Evolutionary conservation across 2,888 invertebrate species (phyloP).

Genomic region (Seladonia tumulorum): DNA sequence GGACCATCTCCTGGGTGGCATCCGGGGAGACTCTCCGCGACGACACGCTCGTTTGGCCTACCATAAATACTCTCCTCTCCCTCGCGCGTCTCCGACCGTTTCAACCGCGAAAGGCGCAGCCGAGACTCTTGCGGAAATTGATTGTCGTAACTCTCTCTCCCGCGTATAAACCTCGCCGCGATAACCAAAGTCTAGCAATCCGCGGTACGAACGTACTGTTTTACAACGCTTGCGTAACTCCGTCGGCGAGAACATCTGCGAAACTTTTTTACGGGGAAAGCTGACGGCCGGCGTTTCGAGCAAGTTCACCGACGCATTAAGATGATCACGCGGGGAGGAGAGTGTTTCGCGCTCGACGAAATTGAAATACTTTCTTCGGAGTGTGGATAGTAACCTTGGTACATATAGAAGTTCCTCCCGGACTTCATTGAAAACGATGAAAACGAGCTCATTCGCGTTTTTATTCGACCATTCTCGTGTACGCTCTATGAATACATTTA

Average conservation of each 20-base stretch:
- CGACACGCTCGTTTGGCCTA: constrained; percentile 71
- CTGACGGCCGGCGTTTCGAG: neutral
- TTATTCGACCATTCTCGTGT: neutral
- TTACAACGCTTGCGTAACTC: constrained; percentile 2
- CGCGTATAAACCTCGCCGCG: constrained; percentile 51
- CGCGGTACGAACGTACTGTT: neutral
- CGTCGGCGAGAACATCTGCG: neutral
- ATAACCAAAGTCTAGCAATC: constrained; percentile 30
- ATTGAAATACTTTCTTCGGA: constrained; percentile 2
- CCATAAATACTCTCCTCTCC: constrained; percentile 74
- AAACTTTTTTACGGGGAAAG: neutral
- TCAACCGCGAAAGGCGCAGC: constrained; percentile 43
- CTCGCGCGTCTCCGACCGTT: constrained; percentile 44
- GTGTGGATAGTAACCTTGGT: neutral
- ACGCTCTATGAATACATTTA: neutral
- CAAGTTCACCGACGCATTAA: neutral
- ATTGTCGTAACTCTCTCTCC: constrained; percentile 64
- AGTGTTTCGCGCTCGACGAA: neutral
- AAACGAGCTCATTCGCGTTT: too few relatives aligned
- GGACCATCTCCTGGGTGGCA: constrained; percentile 79
- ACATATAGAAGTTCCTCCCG: neutral
- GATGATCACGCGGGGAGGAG: neutral
- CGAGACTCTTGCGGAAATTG: constrained; percentile 64
- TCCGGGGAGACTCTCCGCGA: constrained; percentile 63
- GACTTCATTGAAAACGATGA: neutral